Evolutionary conservation across 2,797 vertebrate species (phyloP), one percentile per base, ranked within the genome.

Genomic region (Balearica regulorum): DNA sequence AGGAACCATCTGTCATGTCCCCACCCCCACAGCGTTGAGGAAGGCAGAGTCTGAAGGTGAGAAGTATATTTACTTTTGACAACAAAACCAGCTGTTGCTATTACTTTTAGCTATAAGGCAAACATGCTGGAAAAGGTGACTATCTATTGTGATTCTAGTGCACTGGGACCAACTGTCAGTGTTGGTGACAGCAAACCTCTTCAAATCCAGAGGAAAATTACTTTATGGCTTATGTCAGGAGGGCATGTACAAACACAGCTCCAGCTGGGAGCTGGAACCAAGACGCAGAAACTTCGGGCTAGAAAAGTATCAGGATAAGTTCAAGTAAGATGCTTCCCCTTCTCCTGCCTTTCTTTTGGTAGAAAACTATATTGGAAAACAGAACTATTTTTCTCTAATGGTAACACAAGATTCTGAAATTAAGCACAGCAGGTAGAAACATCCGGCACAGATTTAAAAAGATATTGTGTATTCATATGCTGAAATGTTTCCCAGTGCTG

Each of bases 391-490:
- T 93, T 65, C 71, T 91, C 39, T 92, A 93, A 93, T 57, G 90
- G 77, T 72, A 95, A 93, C 43, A 70, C 1, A 4, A 48, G 53
- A 75, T 83, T 92, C 84, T 85, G 87, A 96, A 97, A 96, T 93
- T 68, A 95, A 43, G 53, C 91, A 87, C 91, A 96, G 91, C 86
- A 96, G 88, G 92, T 89, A 85, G 58, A 90, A 96, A 95, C 35
- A 95, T 60, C 62, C 15, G 4, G 31, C 51, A 69, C 25, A 85
- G 65, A 94, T 83, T 77, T 26, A 4, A 76, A 85, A 89, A 89
- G 43, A 21, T 80, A 66, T 41, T 93, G 54, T 83, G 76, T 94
- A 91, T 96, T 95, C 51, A 87, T 90, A 55, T 35, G 17, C 71
- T 90, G 82, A 95, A 90, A 84, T 62, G 25, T 82, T 89, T 88